A percentile compares a stretch with the other conserved stretches of the same genome.
Conservation (phyloP, 2,113 vertebrate genomes). For the Callopanchax toddi region DNA sequence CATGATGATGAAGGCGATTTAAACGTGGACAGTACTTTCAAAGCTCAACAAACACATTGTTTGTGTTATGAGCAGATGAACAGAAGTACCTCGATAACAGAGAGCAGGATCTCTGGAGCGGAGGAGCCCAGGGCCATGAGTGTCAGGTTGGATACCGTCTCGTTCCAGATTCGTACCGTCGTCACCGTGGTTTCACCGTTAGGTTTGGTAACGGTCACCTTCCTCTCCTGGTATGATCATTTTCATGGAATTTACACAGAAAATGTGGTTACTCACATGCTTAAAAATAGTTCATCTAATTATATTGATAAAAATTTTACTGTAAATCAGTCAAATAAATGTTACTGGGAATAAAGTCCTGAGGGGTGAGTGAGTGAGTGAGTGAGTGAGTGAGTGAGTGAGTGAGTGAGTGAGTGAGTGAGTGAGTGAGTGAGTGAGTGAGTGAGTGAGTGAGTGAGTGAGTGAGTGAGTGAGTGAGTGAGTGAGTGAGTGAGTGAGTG, state of each 20-base stretch:
- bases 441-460: too few species aligned
- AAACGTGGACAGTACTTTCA: not conserved
- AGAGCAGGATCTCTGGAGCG: constrained; percentile 92
- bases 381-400: too few species aligned
- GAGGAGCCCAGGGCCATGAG: constrained; percentile 96
- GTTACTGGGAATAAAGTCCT: too few species aligned
- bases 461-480: too few species aligned
- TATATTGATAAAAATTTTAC: too few species aligned
- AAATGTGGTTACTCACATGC: not conserved
- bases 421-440: too few species aligned
- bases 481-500: too few species aligned
- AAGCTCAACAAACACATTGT: not conserved
- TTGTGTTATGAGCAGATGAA: not conserved
- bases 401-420: too few species aligned
- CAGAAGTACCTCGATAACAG: constrained; percentile 92
- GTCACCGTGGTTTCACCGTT: constrained; percentile 89
- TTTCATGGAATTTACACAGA: constrained; percentile 4
- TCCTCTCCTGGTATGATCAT: constrained; percentile 82
- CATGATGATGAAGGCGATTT: too few species aligned
- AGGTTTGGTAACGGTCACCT: constrained; percentile 91
- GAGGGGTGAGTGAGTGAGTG: too few species aligned
- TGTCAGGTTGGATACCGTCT: constrained; percentile 96
- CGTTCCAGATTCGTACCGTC: constrained; percentile 94
- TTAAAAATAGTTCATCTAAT: too few species aligned
- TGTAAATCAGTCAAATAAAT: too few species aligned